Percentiles rank a stretch among this genome's conserved stretches.
phyloP scores from a whole-genome alignment of 2,888 invertebrate genomes.

The Drosophila pegasa region DNA sequence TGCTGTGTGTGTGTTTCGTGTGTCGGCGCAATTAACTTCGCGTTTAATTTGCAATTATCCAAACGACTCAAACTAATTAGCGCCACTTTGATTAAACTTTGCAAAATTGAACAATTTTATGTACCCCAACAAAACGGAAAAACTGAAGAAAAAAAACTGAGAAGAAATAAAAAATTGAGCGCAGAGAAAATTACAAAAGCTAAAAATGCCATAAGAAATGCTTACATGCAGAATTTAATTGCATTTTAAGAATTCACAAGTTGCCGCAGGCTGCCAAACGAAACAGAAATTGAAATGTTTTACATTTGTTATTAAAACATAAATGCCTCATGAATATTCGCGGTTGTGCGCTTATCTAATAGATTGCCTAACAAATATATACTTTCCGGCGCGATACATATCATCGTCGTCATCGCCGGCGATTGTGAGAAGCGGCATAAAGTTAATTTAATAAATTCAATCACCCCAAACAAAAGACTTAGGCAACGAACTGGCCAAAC shows the following conservation, averaged over 20 bases:
- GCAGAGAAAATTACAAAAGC: conserved; percentile 21
- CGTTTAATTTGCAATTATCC: conserved; percentile 81
- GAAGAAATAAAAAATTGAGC: conserved; percentile 12
- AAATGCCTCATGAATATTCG: conserved; percentile 16
- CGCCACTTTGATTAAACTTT: conserved; percentile 80
- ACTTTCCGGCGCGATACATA: conserved; percentile 18
- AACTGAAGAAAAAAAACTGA: conserved; percentile 2
- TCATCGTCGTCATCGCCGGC: conserved; percentile 18
- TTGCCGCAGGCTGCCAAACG: conserved; percentile 1
- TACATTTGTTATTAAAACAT: conserved; percentile 22
- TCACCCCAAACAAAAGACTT: conserved; percentile 73
- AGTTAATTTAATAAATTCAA: conserved; percentile 60
- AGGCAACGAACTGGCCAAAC: conserved; percentile 69
- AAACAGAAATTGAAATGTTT: conserved; percentile 22
- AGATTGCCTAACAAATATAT: conserved; percentile 29
- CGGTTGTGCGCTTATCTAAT: conserved; percentile 38
- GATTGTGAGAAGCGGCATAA: conserved; percentile 44
- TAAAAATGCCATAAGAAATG: conserved; percentile 6
- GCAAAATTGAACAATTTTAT: conserved; percentile 60
- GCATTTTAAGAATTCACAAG: conserved; percentile 35
- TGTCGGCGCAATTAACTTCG: conserved; percentile 79
- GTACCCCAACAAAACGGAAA: conserved; percentile 4
- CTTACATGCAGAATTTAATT: conserved; percentile 27
- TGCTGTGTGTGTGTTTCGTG: conserved; percentile 61
- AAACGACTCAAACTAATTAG: conserved; percentile 81